Base-by-base conservation (phyloP, 2,113 vertebrate species). In the Seriola rivoliana region DNA sequence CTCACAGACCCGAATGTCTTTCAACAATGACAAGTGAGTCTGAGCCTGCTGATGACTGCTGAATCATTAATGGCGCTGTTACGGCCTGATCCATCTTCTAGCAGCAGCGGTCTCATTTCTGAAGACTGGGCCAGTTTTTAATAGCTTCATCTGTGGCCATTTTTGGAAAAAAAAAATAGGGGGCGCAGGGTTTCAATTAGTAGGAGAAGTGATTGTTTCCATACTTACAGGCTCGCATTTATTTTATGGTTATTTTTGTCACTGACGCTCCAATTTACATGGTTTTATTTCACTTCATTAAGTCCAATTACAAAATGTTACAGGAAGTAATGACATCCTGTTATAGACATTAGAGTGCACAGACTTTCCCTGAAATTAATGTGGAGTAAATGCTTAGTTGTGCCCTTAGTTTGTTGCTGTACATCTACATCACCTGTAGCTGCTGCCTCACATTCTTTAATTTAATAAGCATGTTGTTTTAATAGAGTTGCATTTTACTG, bases 41-140 rank as follows among this genome's bases (percentile, higher is more conserved):
- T 4, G 73, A 69, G 68, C 64, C 69, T 36, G 17, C 82, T 73
- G 89, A 89, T 80, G 78, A 84, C 71, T 84, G 65, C 71, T 92
- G 79, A 94, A 93, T 91, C 91, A 77, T 93, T 93, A 73, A 93
- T 91, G 82, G 46, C 29, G 14, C 92, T 80, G 89, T 92, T 92
- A 92, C 90, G 19, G 76, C 59, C 71, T 21, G 74, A 87, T 91
- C 62, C 75, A 62, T 91, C 81, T 93, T 84, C 72, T 58, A 80
- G 71, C 68, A 78, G 80, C 29, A 40, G 70, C 58, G 12, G 40
- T 74, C 65, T 85, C 73, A 83, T 84, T 88, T 71, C 74, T 70
- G 76, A 73, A 79, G 81, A 88, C 77, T 29, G 85, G 81, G 75
- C 19, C 65, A n/a, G 77, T 78, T 89, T 90, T 88, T 84, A 91